These are phyloP conservation scores for Cherax destructor DNA, from an alignment of 1,140 invertebrate genomes.

Conservation along the genomic window DNA sequence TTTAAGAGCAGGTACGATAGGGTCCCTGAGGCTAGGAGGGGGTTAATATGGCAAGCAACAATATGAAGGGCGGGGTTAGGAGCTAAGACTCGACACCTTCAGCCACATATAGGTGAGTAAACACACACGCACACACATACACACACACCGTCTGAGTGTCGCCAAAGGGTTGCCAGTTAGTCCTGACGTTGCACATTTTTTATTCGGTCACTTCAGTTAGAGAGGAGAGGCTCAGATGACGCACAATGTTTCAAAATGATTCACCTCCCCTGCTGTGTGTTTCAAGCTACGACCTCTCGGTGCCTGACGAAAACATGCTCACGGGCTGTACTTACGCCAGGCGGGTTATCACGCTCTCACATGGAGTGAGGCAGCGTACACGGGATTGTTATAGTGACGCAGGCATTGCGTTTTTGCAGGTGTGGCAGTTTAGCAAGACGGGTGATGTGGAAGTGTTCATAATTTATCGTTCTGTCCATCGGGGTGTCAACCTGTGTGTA, in stretches of 20 bases:
- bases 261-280: neutral
- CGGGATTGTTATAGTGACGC: no score
- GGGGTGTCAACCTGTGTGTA: slow-evolving; percentile 7
- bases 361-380: no score
- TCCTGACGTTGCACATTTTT: slow-evolving; percentile 42
- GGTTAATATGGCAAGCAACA: no score
- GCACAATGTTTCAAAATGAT: neutral
- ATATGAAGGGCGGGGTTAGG: no score
- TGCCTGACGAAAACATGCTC: no score
- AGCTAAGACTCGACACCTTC: no score
- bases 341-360: no score
- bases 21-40: no score
- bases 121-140: neutral
- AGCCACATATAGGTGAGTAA: no score
- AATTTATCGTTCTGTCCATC: neutral
- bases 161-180: slow-evolving; percentile 44
- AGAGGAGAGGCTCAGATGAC: slow-evolving; percentile 2
- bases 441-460: neutral
- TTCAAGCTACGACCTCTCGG: neutral
- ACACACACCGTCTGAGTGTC: slow-evolving; percentile 31
- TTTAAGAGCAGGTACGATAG: no score
- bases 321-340: neutral
- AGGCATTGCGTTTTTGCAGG: neutral
- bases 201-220: slow-evolving; percentile 33
- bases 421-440: neutral